Evolutionary conservation across 1,140 invertebrate genomes (phyloP).

Genomic region (Mycetomoellerius zeteki): DNA sequence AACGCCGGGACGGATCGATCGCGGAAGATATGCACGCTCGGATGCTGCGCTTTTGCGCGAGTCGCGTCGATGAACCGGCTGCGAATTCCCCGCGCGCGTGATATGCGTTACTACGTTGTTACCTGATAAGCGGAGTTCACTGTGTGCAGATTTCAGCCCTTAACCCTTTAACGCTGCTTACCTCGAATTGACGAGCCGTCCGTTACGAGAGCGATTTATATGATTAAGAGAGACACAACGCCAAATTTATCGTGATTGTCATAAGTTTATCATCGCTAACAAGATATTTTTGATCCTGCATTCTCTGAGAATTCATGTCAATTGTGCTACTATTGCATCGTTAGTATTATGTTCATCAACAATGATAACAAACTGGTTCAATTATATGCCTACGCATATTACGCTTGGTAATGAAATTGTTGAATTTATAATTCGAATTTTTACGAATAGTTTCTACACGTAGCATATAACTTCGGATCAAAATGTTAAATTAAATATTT

Average conservation of each 20-base stretch:
- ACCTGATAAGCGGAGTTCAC: constrained; percentile 46
- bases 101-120: constrained; percentile 34
- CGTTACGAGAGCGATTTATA: constrained; percentile 53
- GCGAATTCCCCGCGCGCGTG: constrained; percentile 30
- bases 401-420: neutral
- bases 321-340: neutral
- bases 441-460: neutral
- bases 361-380: neutral
- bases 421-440: neutral
- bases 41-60: constrained; percentile 59
- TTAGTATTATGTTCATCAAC: neutral
- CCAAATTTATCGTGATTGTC: constrained; percentile 29
- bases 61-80: constrained; percentile 40
- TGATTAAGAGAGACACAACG: constrained; percentile 23
- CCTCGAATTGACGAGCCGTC: constrained; percentile 45
- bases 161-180: constrained; percentile 55
- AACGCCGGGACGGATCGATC: constrained; percentile 47
- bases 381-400: neutral
- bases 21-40: constrained; percentile 57
- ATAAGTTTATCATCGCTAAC: constrained; percentile 10
- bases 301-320: neutral
- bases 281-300: constrained; percentile 34
- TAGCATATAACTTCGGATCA: neutral
- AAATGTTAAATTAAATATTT: neutral
- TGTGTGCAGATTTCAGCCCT: constrained; percentile 37